These are phyloP conservation scores for Parus major DNA, from an alignment of 2,113 vertebrate genomes.

Conservation along the genomic window DNA sequence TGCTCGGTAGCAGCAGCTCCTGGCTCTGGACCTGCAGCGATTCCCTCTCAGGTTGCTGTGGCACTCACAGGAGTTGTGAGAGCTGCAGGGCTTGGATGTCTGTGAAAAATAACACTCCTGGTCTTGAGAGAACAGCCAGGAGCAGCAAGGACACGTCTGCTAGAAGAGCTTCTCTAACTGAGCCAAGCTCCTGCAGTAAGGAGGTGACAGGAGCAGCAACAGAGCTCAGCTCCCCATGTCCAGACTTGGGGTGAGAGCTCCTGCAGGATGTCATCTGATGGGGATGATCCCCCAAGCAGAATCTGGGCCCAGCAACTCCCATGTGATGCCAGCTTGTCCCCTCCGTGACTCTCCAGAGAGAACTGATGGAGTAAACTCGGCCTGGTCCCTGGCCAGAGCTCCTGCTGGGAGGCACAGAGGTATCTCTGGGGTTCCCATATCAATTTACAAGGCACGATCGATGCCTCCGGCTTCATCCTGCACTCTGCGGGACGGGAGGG, in stretches of 20 bases:
- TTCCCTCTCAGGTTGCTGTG: background rate
- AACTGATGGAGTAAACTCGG: background rate
- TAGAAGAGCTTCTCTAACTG: background rate
- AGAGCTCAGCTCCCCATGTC: background rate
- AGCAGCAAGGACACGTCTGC: background rate
- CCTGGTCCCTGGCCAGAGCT: background rate
- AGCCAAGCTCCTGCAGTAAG: rapidly evolving
- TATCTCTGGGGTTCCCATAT: background rate
- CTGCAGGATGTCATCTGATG: rapidly evolving
- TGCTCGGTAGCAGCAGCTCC: rapidly evolving
- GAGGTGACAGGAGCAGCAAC: background rate
- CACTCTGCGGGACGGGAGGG: background rate
- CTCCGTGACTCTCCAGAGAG: background rate
- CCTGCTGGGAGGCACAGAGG: background rate
- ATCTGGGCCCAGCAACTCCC: background rate
- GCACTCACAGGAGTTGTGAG: background rate
- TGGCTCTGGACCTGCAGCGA: background rate
- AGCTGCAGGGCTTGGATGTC: background rate
- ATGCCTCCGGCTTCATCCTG: rapidly evolving
- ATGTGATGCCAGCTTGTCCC: rapidly evolving
- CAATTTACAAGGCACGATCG: background rate
- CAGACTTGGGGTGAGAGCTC: background rate
- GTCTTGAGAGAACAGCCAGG: background rate
- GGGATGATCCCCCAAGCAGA: background rate
- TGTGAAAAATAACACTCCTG: background rate